Base-by-base conservation (phyloP, 2,888 invertebrate genomes). In the Tetragnatha montana region DNA sequence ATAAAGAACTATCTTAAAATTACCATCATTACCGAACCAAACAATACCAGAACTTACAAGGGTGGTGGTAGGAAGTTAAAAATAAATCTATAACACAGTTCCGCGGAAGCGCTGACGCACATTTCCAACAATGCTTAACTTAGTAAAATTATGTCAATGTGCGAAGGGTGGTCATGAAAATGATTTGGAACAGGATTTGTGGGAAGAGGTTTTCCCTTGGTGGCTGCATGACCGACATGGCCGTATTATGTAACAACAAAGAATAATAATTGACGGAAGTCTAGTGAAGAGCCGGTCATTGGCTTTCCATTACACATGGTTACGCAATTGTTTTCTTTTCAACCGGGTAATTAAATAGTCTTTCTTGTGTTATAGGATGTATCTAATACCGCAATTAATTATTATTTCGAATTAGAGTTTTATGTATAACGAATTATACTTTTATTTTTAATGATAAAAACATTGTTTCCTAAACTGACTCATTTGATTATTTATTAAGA, bases 251-350 rank as follows among this genome's bases (percentile, higher is more conserved):
- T 50, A 49, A 14, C 35, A 73, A 81, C 81, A 49, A 12, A 51
- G 60, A 21, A 71, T 81, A 21, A 71, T 81, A 81, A 81, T 73
- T 81, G 17, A 51, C 81, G 73, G 81, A 73, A 81, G 50, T 71
- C 6, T 47, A 73, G 73, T 21, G 51, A 14, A 71, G 70, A 71
- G 49, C 19, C 70, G 81, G 73, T 73, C 70, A 81, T 71, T 78
- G 78, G 49, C 69, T 70, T 81, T 51, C n/a, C 19, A 70, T 81
- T 71, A 70, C 81, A 69, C 10, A 47, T 81, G 70, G 70, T 19
- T 70, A 69, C 49, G 70, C n/a, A 71, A 81, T 47, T 81, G 81
- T 49, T 70, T 49, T 21, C 49, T 17, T 81, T 12, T 68, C 51
- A 78, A 60, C 51, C 22, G 78, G 78, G 78, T 78, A 78, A 78